These are phyloP conservation scores for Liasis olivaceus DNA, from an alignment of 2,797 vertebrate species.

Conservation along the genomic window DNA sequence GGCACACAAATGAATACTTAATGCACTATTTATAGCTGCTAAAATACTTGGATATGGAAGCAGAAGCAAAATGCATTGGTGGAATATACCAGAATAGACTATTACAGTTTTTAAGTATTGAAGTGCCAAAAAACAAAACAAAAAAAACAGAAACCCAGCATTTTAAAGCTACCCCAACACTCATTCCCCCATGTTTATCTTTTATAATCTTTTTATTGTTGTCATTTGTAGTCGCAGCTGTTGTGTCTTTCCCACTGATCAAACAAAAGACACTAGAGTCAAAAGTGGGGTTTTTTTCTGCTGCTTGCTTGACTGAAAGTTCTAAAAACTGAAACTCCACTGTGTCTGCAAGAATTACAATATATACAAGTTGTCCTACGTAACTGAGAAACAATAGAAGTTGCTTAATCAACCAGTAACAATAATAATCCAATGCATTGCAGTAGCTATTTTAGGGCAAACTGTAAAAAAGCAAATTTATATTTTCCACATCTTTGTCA, in stretches of 20 bases:
- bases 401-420: not conserved
- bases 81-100: conserved; percentile 31
- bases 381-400: not conserved
- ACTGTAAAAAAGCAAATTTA: conserved; percentile 32
- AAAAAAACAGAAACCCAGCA: conserved; percentile 27
- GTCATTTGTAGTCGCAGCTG: conserved; percentile 31
- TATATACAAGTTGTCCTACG: not conserved
- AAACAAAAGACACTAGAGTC: not conserved
- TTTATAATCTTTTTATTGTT: conserved; percentile 28
- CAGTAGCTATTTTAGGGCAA: not conserved
- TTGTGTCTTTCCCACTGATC: not conserved
- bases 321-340: not conserved
- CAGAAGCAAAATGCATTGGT: conserved; percentile 25
- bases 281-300: not conserved
- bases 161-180: conserved; percentile 31
- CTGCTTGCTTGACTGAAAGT: not conserved
- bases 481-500: conserved; percentile 19
- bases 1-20: not conserved
- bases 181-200: conserved; percentile 23
- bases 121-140: conserved; percentile 33
- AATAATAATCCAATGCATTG: not conserved
- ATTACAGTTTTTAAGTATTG: conserved; percentile 36
- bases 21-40: conserved; percentile 10
- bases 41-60: conserved; percentile 33
- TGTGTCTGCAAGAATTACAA: not conserved